Conservation (phyloP, 2,113 vertebrate genomes). For the Nesospiza acunhae region DNA sequence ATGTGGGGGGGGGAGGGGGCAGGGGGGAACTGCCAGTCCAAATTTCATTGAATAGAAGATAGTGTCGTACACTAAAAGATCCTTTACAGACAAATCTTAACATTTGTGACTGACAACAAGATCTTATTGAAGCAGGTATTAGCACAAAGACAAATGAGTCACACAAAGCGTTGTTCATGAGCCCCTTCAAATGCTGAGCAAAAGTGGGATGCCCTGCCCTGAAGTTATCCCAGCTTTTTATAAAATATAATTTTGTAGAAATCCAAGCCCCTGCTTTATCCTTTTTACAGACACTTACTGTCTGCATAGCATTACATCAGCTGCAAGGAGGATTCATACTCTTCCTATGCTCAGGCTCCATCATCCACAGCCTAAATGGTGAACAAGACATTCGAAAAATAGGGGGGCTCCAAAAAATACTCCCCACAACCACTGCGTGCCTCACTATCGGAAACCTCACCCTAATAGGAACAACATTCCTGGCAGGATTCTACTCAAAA, state of each 20-base stretch:
- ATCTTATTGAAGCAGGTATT: not conserved
- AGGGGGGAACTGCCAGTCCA: not conserved
- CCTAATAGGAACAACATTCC: too few species aligned
- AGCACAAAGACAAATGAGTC: not conserved
- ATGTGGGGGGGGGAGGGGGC: fast-evolving
- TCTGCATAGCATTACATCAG: not conserved
- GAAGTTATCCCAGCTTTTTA: not conserved
- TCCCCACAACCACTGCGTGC: too few species aligned
- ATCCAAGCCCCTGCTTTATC: not conserved
- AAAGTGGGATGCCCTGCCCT: not conserved
- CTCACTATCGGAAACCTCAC: too few species aligned
- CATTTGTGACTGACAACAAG: not conserved
- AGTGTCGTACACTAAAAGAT: not conserved
- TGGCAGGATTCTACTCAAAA: too few species aligned
- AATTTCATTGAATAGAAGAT: not conserved
- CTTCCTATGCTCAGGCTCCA: too few species aligned
- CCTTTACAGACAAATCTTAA: not conserved
- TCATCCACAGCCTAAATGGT: too few species aligned
- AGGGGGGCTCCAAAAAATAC: too few species aligned
- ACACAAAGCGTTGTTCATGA: not conserved
- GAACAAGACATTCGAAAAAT: too few species aligned
- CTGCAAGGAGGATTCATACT: not conserved
- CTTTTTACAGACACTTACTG: not conserved
- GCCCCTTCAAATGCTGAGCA: not conserved
- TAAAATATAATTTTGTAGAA: not conserved